Evolutionary conservation across 2,113 vertebrate species (phyloP).

Genomic region (Morone saxatilis): DNA sequence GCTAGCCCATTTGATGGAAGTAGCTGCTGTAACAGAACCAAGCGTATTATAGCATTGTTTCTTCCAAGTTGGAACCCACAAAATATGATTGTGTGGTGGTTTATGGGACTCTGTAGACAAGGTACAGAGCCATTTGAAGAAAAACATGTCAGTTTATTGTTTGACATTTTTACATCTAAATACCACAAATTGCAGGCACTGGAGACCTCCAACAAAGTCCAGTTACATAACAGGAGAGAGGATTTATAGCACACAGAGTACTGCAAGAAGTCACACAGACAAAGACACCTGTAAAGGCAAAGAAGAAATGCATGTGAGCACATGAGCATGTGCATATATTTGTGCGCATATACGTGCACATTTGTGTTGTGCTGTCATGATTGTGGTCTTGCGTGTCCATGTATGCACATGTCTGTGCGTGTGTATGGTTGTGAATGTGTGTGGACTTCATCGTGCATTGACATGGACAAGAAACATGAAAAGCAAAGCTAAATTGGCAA

Average conservation of each 20-base stretch:
- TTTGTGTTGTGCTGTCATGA: too few species aligned
- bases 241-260: constrained; percentile 2
- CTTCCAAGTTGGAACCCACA: constrained; percentile 17
- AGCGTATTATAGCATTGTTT: background rate
- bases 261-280: background rate
- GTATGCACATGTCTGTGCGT: too few species aligned
- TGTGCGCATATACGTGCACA: too few species aligned
- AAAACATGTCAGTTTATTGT: constrained; percentile 58
- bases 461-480: background rate
- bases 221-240: constrained; percentile 40
- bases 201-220: constrained; percentile 57
- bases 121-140: constrained; percentile 20
- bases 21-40: constrained; percentile 28
- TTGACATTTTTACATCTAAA: constrained; percentile 63
- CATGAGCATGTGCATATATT: background rate
- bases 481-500: background rate
- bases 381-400: too few species aligned
- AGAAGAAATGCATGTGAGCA: background rate
- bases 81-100: constrained; percentile 24
- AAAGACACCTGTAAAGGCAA: constrained; percentile 27
- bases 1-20: constrained; percentile 5
- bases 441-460: background rate
- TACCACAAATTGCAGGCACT: constrained; percentile 47
- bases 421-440: too few species aligned
- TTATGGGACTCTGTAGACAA: constrained; percentile 22